Conservation (phyloP, 2,797 vertebrate genomes). For the Labroides dimidiatus region DNA sequence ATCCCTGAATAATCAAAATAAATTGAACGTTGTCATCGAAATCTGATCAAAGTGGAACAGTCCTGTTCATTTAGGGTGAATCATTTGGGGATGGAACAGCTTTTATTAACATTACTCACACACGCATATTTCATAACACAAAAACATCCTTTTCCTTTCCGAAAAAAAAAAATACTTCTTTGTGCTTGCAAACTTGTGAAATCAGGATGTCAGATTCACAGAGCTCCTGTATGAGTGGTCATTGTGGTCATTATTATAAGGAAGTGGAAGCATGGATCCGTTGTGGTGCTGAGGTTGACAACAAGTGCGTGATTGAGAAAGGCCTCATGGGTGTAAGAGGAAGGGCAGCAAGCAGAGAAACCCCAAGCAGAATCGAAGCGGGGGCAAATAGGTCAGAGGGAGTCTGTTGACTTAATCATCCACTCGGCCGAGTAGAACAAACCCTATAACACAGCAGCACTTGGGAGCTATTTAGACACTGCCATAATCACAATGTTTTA, state of each 20-base stretch:
- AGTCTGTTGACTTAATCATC: constrained; percentile 71
- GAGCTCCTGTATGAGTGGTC: constrained; percentile 47
- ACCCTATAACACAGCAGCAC: constrained; percentile 36
- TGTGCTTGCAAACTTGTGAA: constrained; percentile 72
- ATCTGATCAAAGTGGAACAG: not conserved
- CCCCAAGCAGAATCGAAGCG: constrained; percentile 45
- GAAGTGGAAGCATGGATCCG: constrained; percentile 79
- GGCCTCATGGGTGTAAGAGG: constrained; percentile 64
- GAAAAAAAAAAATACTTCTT: constrained; percentile 16
- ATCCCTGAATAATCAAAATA: not conserved
- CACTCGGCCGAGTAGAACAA: constrained; percentile 69
- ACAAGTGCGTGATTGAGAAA: constrained; percentile 73
- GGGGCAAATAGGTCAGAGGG: constrained; percentile 61
- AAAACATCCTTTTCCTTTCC: constrained; percentile 47
- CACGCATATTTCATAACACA: constrained; percentile 47
- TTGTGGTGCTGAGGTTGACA: constrained; percentile 72
- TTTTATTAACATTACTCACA: constrained; percentile 38
- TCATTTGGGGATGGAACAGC: constrained; percentile 36
- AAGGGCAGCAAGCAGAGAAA: constrained; percentile 61
- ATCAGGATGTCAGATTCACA: constrained; percentile 72
- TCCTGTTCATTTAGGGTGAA: constrained; percentile 15
- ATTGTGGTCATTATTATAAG: constrained; percentile 64
- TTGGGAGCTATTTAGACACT: constrained; percentile 39
- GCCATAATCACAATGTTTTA: constrained; percentile 44
- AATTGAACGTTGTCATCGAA: constrained; percentile 3